A percentile compares a stretch with the other conserved stretches of the same genome.
phyloP scores from a whole-genome alignment of 2,113 vertebrate species.

The Mus pahari region DNA sequence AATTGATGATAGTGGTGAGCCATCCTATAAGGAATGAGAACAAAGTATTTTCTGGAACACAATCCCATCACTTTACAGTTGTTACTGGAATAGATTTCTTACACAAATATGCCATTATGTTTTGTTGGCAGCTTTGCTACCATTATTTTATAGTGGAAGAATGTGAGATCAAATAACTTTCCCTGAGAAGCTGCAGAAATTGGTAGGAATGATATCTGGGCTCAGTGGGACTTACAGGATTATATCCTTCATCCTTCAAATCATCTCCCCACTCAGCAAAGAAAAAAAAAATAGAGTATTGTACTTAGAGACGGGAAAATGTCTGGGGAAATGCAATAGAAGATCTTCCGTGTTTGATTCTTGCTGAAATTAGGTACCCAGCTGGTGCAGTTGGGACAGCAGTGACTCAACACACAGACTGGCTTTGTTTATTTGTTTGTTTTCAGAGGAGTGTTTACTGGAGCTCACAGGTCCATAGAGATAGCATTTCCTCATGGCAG shows the following conservation, averaged over 20 bases:
- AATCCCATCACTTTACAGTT: slow-evolving; percentile 18
- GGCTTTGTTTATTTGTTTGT: not conserved
- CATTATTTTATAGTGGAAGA: slow-evolving; percentile 45
- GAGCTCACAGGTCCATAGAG: not conserved
- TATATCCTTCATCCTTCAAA: not conserved
- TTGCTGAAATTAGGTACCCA: not conserved
- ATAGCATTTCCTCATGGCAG: not conserved
- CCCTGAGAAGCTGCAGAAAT: slow-evolving; percentile 48
- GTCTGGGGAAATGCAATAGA: not conserved
- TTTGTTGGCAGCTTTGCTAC: slow-evolving; percentile 45
- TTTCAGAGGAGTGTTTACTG: not conserved
- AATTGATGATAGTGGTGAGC: not conserved
- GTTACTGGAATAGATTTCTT: slow-evolving; percentile 46
- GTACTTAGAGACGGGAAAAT: not conserved
- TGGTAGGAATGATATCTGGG: slow-evolving; percentile 48
- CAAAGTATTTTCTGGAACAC: slow-evolving; percentile 43
- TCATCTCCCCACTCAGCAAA: not conserved
- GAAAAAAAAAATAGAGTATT: not conserved
- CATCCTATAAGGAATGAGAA: not conserved
- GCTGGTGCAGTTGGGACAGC: not conserved
- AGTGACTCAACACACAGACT: not conserved
- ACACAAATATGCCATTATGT: not conserved
- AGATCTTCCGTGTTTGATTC: not conserved
- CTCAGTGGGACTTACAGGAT: slow-evolving; percentile 32
- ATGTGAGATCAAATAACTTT: slow-evolving; percentile 43